phyloP scores from a whole-genome alignment of 2,113 vertebrate genomes.

The Labeo catla region DNA sequence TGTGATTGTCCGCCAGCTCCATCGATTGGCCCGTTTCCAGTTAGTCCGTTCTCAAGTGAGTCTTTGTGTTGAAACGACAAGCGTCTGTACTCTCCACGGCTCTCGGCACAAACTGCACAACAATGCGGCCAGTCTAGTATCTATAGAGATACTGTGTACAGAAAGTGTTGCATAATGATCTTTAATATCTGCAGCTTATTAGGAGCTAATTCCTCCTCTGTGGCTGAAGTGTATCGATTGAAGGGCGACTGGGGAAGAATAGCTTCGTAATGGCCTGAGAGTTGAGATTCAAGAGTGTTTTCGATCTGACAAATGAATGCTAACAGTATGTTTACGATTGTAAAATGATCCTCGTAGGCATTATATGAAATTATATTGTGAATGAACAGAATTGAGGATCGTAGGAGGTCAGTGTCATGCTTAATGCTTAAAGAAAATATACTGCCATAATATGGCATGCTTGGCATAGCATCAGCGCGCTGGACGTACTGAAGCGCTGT shows the following conservation, averaged over 20 bases:
- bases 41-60: constrained; percentile 32
- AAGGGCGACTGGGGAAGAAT: background rate
- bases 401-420: background rate
- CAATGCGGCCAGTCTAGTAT: background rate
- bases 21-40: constrained; percentile 44
- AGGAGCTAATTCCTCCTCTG: constrained; percentile 3
- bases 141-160: constrained; percentile 23
- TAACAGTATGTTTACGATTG: background rate
- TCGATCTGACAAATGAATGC: background rate
- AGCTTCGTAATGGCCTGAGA: constrained; percentile 3
- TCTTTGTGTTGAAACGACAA: constrained; percentile 32
- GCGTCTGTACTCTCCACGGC: background rate
- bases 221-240: background rate
- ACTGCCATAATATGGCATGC: too few species aligned
- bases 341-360: background rate
- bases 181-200: constrained; percentile 44
- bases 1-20: constrained; percentile 1
- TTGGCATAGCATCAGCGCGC: background rate
- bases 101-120: background rate
- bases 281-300: background rate
- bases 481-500: background rate
- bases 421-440: background rate
- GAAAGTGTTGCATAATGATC: constrained; percentile 41
- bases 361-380: background rate
- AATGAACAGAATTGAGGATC: background rate